Evolutionary conservation across 2,797 vertebrate species (phyloP).

Genomic region (Miichthys miiuy): DNA sequence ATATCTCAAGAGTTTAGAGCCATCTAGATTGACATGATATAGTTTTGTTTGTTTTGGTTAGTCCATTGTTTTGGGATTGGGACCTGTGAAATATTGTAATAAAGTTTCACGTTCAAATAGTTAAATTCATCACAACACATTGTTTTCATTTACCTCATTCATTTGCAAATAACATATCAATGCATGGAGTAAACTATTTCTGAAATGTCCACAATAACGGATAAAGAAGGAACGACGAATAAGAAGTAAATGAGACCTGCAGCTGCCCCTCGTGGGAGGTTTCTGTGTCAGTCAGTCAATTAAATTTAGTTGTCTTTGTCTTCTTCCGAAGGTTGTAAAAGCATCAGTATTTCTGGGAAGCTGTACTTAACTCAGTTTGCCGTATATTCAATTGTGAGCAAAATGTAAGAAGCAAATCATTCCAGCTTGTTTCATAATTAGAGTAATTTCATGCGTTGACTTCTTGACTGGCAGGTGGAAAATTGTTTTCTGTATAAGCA

Average conservation of each 20-base stretch:
- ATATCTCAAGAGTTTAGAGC: constrained; percentile 17
- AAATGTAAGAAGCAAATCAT: constrained; percentile 30
- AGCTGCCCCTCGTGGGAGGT: constrained; percentile 64
- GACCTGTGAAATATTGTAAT: neutral
- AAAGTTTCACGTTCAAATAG: neutral
- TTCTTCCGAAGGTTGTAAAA: constrained; percentile 48
- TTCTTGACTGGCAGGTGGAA: constrained; percentile 60
- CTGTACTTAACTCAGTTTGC: constrained; percentile 46
- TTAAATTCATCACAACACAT: neutral
- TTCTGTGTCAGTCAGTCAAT: constrained; percentile 53
- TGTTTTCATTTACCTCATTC: neutral
- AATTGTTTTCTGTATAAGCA: constrained; percentile 59
- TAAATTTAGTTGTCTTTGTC: constrained; percentile 62
- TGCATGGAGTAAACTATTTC: neutral
- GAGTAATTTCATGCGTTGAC: constrained; percentile 58
- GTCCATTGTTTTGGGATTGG: constrained; percentile 1
- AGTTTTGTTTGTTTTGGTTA: constrained; percentile 15
- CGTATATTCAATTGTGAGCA: constrained; percentile 37
- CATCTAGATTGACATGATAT: constrained; percentile 11
- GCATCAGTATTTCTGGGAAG: constrained; percentile 49
- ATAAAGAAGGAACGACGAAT: constrained; percentile 16
- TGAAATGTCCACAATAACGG: constrained; percentile 14
- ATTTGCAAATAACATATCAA: constrained; percentile 24
- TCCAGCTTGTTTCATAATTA: constrained; percentile 52
- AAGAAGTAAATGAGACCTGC: constrained; percentile 30